Percentiles rank a stretch among this genome's conserved stretches.
These are phyloP conservation scores for Calliphora vicina DNA, from an alignment of 1,140 invertebrate genomes.

Conservation along the genomic window DNA sequence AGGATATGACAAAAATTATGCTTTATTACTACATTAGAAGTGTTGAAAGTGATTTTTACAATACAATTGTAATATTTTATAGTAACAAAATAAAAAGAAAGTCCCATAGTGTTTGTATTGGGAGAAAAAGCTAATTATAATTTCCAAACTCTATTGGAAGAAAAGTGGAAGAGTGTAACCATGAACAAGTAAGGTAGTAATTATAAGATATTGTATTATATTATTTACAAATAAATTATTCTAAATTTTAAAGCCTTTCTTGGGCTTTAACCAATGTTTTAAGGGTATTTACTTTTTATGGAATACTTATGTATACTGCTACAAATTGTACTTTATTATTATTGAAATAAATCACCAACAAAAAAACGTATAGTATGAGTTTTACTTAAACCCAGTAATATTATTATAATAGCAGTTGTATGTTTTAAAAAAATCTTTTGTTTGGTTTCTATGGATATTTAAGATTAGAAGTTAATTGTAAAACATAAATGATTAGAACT, in stretches of 20 bases:
- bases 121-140: background rate
- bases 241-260: too few relatives aligned
- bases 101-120: background rate
- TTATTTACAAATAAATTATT: too few relatives aligned
- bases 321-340: background rate
- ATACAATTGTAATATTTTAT: background rate
- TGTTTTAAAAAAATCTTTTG: background rate
- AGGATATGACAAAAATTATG: background rate
- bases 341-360: background rate
- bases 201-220: background rate
- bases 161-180: background rate
- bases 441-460: background rate
- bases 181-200: background rate
- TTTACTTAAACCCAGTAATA: background rate
- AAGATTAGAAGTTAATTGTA: background rate
- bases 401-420: too few relatives aligned
- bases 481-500: too few relatives aligned
- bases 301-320: background rate
- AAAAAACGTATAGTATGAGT: background rate
- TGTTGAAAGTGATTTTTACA: background rate
- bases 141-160: background rate
- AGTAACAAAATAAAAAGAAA: background rate
- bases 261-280: too few relatives aligned
- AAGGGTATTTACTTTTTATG: too few relatives aligned
- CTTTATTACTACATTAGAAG: background rate